Evolutionary conservation across 2,797 vertebrate genomes (phyloP).

Genomic region (Chelidonichthys spinosus): DNA sequence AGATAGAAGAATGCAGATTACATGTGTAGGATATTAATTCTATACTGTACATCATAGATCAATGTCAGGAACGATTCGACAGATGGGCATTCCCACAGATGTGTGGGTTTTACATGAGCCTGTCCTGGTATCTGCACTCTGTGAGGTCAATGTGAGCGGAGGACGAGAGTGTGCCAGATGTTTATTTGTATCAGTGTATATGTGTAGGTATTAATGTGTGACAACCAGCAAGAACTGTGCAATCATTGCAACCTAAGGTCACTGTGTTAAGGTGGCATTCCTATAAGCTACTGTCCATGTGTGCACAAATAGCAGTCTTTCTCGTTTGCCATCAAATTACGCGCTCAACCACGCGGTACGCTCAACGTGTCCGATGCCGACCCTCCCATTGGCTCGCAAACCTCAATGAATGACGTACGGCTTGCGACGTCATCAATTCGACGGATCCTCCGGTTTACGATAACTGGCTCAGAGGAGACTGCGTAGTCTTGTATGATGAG

Average conservation of each 20-base stretch:
- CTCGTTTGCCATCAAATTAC: constrained; percentile 56
- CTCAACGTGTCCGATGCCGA: constrained; percentile 22
- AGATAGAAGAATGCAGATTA: constrained; percentile 21
- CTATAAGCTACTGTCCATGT: neutral
- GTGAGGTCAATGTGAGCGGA: constrained; percentile 32
- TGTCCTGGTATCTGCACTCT: constrained; percentile 31
- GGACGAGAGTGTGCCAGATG: constrained; percentile 44
- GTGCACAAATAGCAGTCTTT: neutral
- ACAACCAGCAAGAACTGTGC: neutral
- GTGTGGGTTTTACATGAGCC: constrained; percentile 56
- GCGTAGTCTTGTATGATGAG: neutral
- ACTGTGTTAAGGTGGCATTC: too few relatives aligned
- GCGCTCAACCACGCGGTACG: constrained; percentile 34
- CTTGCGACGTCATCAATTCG: constrained; percentile 34
- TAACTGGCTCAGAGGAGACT: constrained; percentile 1
- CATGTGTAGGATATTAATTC: constrained; percentile 38
- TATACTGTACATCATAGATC: constrained; percentile 28
- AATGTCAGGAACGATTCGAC: constrained; percentile 50
- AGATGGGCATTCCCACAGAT: constrained; percentile 59
- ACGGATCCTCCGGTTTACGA: constrained; percentile 33
- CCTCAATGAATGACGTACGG: constrained; percentile 46
- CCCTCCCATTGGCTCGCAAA: constrained; percentile 61
- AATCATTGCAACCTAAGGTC: too few relatives aligned
- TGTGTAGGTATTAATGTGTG: constrained; percentile 1
- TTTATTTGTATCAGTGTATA: constrained; percentile 32